Evolutionary conservation across 2,888 invertebrate genomes (phyloP).

Genomic region (Pantelozetes paolii): DNA sequence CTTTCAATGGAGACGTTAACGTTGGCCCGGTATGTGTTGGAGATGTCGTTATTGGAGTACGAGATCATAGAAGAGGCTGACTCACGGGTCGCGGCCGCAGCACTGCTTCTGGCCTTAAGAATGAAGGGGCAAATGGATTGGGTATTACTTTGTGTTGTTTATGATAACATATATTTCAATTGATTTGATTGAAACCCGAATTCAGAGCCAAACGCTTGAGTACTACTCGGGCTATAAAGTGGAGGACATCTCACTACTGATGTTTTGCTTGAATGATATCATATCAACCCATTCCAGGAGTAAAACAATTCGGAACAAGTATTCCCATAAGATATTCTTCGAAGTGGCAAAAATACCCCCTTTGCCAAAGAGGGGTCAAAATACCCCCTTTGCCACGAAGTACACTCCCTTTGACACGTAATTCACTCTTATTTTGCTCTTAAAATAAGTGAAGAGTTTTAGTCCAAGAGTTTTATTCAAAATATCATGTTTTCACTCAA

Average conservation of each 20-base stretch:
- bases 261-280: slow-evolving; percentile 68
- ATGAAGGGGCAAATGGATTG: slow-evolving; percentile 65
- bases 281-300: slow-evolving; percentile 73
- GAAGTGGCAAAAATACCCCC: slow-evolving; percentile 7
- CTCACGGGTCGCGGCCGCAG: slow-evolving; percentile 83
- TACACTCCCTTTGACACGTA: no score
- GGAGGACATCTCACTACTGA: slow-evolving; percentile 67
- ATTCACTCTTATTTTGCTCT: no score
- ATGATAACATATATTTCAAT: no score
- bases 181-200: no score
- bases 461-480: no score
- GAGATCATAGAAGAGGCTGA: slow-evolving; percentile 70
- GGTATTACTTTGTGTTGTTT: slow-evolving; percentile 57
- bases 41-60: slow-evolving; percentile 89
- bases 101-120: slow-evolving; percentile 76
- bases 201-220: slow-evolving; percentile 52
- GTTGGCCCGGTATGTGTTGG: slow-evolving; percentile 87
- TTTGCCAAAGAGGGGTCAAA: background rate
- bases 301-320: slow-evolving; percentile 83
- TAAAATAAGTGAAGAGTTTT: no score
- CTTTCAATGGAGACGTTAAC: slow-evolving; percentile 85
- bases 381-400: background rate
- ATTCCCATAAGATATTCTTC: slow-evolving; percentile 68
- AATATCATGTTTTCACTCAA: no score
- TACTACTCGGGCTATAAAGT: slow-evolving; percentile 64